phyloP scores from a whole-genome alignment of 2,888 invertebrate species.

The Drosophila subsilvestris region DNA sequence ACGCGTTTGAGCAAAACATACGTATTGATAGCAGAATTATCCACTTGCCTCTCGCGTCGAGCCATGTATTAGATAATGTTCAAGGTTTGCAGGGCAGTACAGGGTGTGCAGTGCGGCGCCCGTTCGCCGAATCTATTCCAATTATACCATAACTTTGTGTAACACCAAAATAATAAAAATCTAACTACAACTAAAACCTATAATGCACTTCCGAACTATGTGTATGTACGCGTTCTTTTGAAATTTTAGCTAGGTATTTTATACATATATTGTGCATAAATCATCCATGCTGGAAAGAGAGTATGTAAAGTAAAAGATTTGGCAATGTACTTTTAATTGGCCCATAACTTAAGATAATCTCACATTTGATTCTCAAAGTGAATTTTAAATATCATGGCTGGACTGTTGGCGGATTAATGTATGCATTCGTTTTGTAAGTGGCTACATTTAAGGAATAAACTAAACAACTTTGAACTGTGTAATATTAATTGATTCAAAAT shows the following conservation, averaged over 20 bases:
- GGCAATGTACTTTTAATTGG: conserved; percentile 34
- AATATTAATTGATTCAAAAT: conserved; percentile 50
- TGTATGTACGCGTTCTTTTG: conserved; percentile 43
- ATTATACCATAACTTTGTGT: conserved; percentile 28
- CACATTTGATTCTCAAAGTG: conserved; percentile 34
- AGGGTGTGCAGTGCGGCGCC: conserved; percentile 16
- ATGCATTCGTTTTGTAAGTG: conserved; percentile 62
- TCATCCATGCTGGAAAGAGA: conserved; percentile 37
- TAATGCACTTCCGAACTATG: conserved; percentile 39
- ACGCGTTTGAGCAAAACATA: conserved; percentile 17
- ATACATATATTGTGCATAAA: conserved; percentile 24
- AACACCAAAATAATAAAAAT: conserved; percentile 38
- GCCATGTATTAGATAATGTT: conserved; percentile 40
- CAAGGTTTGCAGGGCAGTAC: conserved; percentile 12
- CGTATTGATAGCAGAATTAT: conserved; percentile 66
- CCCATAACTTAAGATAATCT: conserved; percentile 25
- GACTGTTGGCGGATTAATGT: conserved; percentile 29
- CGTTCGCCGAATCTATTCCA: conserved; percentile 49
- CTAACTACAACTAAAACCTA: conserved; percentile 30
- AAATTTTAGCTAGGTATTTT: conserved; percentile 41
- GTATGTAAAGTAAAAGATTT: conserved; percentile 17
- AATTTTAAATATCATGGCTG: conserved; percentile 42
- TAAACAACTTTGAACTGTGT: conserved; percentile 69
- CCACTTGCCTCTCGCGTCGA: conserved; percentile 41
- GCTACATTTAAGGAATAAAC: conserved; percentile 64